Conservation (phyloP, 2,888 invertebrate species). For the Phyllotreta striolata region DNA sequence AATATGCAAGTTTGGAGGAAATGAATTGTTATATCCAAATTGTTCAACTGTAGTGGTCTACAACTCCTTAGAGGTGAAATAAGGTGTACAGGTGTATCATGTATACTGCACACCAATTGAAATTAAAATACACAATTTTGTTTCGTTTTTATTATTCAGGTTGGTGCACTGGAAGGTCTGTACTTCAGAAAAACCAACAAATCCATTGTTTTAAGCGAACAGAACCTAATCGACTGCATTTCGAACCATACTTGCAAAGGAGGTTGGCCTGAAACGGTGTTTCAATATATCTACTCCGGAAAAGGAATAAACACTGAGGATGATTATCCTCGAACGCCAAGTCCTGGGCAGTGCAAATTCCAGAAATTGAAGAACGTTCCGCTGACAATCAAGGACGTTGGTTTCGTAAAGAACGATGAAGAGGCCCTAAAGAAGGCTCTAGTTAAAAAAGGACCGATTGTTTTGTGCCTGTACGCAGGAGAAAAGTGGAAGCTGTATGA, state of each 20-base stretch:
- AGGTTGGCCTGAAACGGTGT: slow-evolving; percentile 26
- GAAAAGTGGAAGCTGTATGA: slow-evolving; percentile 34
- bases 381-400: slow-evolving; percentile 10
- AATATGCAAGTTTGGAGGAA: background rate
- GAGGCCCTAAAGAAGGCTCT: slow-evolving; percentile 26
- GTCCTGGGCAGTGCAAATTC: slow-evolving; percentile 22
- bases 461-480: slow-evolving; percentile 30
- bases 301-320: slow-evolving; percentile 29
- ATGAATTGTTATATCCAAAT: too few relatives aligned
- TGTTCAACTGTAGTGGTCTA: too few relatives aligned
- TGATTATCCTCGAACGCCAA: slow-evolving; percentile 28
- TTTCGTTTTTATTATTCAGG: slow-evolving; percentile 21
- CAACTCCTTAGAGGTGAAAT: too few relatives aligned
- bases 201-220: slow-evolving; percentile 31
- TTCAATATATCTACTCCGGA: slow-evolving; percentile 19
- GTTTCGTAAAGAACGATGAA: slow-evolving; percentile 15
- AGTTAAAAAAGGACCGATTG: slow-evolving; percentile 25
- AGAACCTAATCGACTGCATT: slow-evolving; percentile 47
- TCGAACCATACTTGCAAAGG: slow-evolving; percentile 28
- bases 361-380: slow-evolving; percentile 19
- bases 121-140: background rate
- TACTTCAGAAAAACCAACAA: slow-evolving; percentile 29
- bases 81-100: too few relatives aligned
- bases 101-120: too few relatives aligned
- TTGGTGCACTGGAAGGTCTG: slow-evolving; percentile 32